Percentiles rank a stretch among this genome's conserved stretches.
phyloP scores from a whole-genome alignment of 2,888 invertebrate genomes.

The Pinctada fucata region DNA sequence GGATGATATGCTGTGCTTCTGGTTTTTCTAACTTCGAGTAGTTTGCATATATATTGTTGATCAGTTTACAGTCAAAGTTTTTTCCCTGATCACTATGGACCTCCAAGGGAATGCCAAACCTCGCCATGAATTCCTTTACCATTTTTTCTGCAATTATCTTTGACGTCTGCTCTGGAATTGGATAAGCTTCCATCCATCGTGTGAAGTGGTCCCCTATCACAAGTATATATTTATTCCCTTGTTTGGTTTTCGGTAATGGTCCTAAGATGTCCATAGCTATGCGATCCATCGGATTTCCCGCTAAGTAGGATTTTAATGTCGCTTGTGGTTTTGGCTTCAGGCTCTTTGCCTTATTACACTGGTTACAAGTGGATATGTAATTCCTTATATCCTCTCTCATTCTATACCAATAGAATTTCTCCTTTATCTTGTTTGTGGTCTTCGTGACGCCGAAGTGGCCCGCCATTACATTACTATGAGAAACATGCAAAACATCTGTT shows the following conservation, averaged over 20 bases:
- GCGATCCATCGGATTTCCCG: neutral
- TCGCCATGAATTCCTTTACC: slow-evolving; percentile 2
- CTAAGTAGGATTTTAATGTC: neutral
- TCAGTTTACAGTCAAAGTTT: slow-evolving; percentile 29
- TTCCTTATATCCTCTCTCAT: slow-evolving; percentile 12
- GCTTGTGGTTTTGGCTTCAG: neutral
- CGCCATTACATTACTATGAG: neutral
- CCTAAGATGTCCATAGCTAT: neutral
- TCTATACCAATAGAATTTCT: slow-evolving; percentile 9
- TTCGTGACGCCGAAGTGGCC: slow-evolving; percentile 11
- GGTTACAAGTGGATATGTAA: neutral
- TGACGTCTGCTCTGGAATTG: neutral
- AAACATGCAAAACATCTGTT: neutral
- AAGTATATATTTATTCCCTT: neutral
- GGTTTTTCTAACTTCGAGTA: slow-evolving; percentile 29
- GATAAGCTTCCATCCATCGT: slow-evolving; percentile 9
- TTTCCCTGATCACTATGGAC: slow-evolving; percentile 17
- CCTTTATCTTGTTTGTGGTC: slow-evolving; percentile 5
- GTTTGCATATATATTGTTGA: slow-evolving; percentile 12
- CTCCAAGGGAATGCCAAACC: slow-evolving; percentile 15
- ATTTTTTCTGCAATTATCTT: neutral
- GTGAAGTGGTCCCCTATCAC: slow-evolving; percentile 10
- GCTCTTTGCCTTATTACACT: neutral
- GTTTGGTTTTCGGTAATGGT: neutral
- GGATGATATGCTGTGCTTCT: slow-evolving; percentile 31